Percentiles rank a stretch among this genome's conserved stretches.
Evolutionary conservation across 2,797 vertebrate genomes (phyloP).

Genomic region (Rhadinocentrus ornatus): DNA sequence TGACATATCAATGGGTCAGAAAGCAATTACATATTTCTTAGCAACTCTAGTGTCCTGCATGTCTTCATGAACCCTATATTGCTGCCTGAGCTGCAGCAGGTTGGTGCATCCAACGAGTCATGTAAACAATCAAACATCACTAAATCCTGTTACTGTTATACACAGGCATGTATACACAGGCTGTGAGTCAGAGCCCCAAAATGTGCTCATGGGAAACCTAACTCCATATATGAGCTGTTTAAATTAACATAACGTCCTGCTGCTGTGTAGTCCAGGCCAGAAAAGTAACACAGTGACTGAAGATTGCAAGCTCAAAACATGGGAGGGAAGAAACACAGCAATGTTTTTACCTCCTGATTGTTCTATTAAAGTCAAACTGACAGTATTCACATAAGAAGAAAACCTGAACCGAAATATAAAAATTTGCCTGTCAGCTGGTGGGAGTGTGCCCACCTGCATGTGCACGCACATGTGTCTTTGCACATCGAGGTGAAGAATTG

Average conservation of each 20-base stretch:
- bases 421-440: too few species aligned
- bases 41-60: not conserved
- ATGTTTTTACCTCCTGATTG: too few species aligned
- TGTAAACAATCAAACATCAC: slow-evolving; percentile 34
- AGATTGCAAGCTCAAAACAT: too few species aligned
- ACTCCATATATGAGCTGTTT: slow-evolving; percentile 3
- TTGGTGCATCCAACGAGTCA: slow-evolving; percentile 33
- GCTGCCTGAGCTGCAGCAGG: not conserved
- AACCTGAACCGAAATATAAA: too few species aligned
- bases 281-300: not conserved
- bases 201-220: slow-evolving; percentile 4
- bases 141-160: slow-evolving; percentile 24
- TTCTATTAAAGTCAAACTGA: too few species aligned
- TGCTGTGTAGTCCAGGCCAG: slow-evolving; percentile 2
- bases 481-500: too few species aligned
- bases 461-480: too few species aligned
- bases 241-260: slow-evolving; percentile 34
- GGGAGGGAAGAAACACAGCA: too few species aligned
- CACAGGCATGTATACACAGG: slow-evolving; percentile 7
- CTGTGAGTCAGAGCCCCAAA: not conserved
- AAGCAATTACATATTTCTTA: slow-evolving; percentile 1
- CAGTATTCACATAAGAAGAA: too few species aligned
- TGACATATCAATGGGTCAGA: slow-evolving; percentile 21
- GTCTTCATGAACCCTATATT: not conserved
- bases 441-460: too few species aligned